Conservation (phyloP, 2,113 vertebrate species). For the Toxotes chatareus region DNA sequence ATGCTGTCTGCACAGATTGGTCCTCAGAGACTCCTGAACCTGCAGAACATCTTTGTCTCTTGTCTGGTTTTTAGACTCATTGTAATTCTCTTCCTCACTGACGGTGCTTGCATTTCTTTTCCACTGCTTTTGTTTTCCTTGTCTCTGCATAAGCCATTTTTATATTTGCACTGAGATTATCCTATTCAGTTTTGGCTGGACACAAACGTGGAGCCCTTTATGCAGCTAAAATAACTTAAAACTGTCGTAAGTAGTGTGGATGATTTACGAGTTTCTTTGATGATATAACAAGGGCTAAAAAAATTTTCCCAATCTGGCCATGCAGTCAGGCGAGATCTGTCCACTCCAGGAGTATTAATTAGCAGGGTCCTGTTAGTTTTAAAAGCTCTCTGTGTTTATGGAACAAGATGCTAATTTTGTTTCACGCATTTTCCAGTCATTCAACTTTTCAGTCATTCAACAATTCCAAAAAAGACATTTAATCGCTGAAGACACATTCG, state of each 20-base stretch:
- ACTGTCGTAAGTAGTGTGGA: not conserved
- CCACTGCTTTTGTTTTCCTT: conserved; percentile 10
- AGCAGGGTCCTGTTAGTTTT: conserved; percentile 1
- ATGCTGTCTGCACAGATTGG: conserved; percentile 29
- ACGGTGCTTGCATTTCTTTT: not conserved
- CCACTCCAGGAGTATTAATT: conserved; percentile 32
- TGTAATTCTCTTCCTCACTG: conserved; percentile 13
- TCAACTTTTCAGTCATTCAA: conserved; percentile 14
- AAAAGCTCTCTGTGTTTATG: conserved; percentile 8
- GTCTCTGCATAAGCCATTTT: conserved; percentile 4
- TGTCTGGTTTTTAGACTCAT: not conserved
- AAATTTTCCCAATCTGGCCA: conserved; percentile 14
- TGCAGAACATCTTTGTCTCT: conserved; percentile 44
- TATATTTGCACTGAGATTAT: conserved; percentile 31
- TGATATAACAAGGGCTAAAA: conserved; percentile 13
- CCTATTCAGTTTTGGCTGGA: conserved; percentile 31
- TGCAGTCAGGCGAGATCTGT: not conserved
- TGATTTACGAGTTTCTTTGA: conserved; percentile 52
- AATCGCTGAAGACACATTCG: conserved; percentile 1
- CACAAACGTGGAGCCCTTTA: conserved; percentile 37
- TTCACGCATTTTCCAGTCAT: not conserved
- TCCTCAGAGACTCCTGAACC: conserved; percentile 36
- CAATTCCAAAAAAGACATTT: not conserved
- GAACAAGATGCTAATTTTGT: conserved; percentile 10
- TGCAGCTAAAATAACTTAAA: conserved; percentile 36